phyloP scores from a whole-genome alignment of 1,140 invertebrate genomes.

The Drosophila oshimai region DNA sequence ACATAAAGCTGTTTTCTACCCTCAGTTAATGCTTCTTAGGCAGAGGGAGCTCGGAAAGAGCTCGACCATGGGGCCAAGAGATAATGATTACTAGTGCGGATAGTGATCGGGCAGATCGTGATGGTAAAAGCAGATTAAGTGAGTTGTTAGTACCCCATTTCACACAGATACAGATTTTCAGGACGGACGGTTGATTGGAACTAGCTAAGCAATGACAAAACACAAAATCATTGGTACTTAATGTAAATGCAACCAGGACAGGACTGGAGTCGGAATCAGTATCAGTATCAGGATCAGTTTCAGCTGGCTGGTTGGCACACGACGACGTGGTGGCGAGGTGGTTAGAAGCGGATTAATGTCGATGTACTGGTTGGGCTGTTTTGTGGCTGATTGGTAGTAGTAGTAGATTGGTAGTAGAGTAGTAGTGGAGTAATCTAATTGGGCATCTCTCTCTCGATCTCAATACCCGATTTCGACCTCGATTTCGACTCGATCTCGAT shows the following conservation, averaged over 20 bases:
- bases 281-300: constrained; percentile 17
- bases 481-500: constrained; percentile 14
- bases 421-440: constrained; percentile 60
- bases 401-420: constrained; percentile 41
- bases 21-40: not conserved
- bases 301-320: constrained; percentile 23
- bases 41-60: not conserved
- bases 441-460: constrained; percentile 68
- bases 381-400: constrained; percentile 47
- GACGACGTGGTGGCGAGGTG: constrained; percentile 35
- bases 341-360: constrained; percentile 57
- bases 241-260: constrained; percentile 45
- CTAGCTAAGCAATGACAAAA: constrained; percentile 24
- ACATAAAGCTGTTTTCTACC: constrained; percentile 26
- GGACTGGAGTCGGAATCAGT: constrained; percentile 25
- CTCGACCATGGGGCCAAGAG: not conserved
- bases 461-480: constrained; percentile 42
- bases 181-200: constrained; percentile 12
- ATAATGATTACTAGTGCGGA: not conserved
- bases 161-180: not conserved
- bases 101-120: not conserved
- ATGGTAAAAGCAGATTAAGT: not conserved
- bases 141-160: not conserved
- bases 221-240: constrained; percentile 42
- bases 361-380: constrained; percentile 56